Conservation (phyloP, 2,113 vertebrate genomes). For the Oryzias woworae region DNA sequence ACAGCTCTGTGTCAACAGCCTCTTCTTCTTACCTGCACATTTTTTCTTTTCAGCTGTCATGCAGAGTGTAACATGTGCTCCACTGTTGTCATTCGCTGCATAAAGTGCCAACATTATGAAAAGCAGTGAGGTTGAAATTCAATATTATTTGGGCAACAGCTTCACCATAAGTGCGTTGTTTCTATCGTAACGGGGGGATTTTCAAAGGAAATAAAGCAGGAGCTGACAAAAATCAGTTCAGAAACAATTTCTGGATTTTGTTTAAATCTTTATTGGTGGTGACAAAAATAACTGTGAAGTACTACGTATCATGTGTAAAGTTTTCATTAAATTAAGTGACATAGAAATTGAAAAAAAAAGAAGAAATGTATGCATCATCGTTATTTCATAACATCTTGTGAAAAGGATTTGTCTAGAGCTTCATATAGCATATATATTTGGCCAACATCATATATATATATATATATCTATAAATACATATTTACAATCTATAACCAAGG, state of each 20-base stretch:
- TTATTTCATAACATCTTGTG: slow-evolving; percentile 44
- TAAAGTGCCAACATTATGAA: too few species aligned
- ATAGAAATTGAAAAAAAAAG: slow-evolving; percentile 47
- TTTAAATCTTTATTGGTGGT: slow-evolving; percentile 46
- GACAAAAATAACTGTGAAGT: slow-evolving; percentile 64
- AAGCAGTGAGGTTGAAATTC: too few species aligned
- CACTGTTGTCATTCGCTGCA: not conserved
- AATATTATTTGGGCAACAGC: too few species aligned
- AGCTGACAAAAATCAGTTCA: slow-evolving; percentile 11
- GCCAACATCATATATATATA: slow-evolving; percentile 50
- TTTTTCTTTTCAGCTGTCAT: not conserved
- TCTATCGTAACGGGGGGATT: too few species aligned
- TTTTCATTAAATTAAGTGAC: slow-evolving; percentile 53
- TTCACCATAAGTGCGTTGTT: too few species aligned
- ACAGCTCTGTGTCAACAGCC: not conserved
- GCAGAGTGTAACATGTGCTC: slow-evolving; percentile 4
- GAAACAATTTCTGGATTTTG: slow-evolving; percentile 42
- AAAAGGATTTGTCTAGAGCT: slow-evolving; percentile 60
- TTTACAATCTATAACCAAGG: slow-evolving; percentile 60
- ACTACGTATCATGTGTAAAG: slow-evolving; percentile 60
- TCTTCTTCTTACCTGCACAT: not conserved
- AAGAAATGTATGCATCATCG: slow-evolving; percentile 17
- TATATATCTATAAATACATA: not conserved
- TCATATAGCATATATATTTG: slow-evolving; percentile 48
- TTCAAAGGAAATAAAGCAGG: slow-evolving; percentile 6